phyloP scores from a whole-genome alignment of 2,797 vertebrate genomes.

The Falco novaeseelandiae region DNA sequence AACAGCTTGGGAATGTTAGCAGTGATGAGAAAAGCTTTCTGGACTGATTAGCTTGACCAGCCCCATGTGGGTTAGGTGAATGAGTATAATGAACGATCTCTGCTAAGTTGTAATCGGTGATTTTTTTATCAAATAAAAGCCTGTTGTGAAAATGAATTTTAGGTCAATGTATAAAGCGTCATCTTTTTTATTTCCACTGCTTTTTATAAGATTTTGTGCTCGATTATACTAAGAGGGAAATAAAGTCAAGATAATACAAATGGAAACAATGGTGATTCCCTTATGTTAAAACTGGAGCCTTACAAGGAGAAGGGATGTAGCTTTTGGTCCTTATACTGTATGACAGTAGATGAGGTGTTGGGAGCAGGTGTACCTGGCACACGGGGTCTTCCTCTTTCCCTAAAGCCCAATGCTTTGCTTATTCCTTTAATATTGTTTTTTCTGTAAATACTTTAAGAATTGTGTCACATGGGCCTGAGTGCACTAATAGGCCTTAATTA shows the following conservation, averaged over 20 bases:
- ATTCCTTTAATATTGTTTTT: background rate
- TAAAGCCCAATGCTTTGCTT: background rate
- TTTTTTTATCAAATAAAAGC: background rate
- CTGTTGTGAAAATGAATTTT: background rate
- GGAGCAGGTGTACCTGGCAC: rapidly evolving
- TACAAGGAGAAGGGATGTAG: background rate
- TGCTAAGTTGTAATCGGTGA: background rate
- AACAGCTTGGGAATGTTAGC: background rate
- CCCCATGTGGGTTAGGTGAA: background rate
- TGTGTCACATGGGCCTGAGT: no score
- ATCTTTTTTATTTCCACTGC: rapidly evolving
- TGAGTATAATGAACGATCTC: background rate
- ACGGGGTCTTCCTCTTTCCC: background rate
- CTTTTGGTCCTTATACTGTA: background rate
- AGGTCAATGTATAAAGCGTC: background rate
- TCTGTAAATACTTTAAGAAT: background rate
- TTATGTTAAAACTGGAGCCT: background rate
- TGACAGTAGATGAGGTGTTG: background rate
- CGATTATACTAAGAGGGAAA: background rate
- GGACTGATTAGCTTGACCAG: background rate
- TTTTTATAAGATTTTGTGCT: background rate
- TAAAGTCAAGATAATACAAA: background rate
- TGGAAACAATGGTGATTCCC: background rate
- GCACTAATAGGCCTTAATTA: background rate
- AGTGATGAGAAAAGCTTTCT: background rate